A percentile compares a stretch with the other conserved stretches of the same genome.
Conservation (phyloP, 2,888 invertebrate genomes). For the Eumacrocentrus americanus region DNA sequence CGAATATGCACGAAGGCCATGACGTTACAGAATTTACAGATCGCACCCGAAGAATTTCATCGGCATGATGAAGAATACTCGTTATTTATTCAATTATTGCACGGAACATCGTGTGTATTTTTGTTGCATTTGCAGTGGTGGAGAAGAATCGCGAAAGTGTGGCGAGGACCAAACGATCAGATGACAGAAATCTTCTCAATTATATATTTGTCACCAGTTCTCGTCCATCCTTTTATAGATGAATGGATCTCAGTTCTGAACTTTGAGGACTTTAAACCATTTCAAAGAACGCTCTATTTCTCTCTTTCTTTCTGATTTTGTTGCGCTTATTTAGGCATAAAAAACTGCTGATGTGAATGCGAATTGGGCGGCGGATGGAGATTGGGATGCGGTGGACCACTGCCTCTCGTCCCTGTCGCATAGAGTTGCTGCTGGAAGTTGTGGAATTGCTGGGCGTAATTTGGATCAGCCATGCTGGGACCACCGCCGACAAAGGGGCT, state of each 20-base stretch:
- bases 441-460: slow-evolving; percentile 94
- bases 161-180: slow-evolving; percentile 1
- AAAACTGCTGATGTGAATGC: slow-evolving; percentile 61
- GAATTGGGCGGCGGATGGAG: slow-evolving; percentile 57
- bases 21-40: slow-evolving; percentile 47
- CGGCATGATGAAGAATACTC: slow-evolving; percentile 26
- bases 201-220: slow-evolving; percentile 2
- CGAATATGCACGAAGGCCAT: neutral
- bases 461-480: slow-evolving; percentile 85
- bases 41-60: slow-evolving; percentile 30
- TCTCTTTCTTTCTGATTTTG: neutral
- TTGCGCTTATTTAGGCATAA: slow-evolving; percentile 59
- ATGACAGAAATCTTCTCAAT: slow-evolving; percentile 11
- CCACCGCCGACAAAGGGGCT: slow-evolving; percentile 79
- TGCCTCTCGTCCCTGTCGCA: slow-evolving; percentile 78
- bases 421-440: slow-evolving; percentile 95
- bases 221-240: slow-evolving; percentile 9
- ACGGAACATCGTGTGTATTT: slow-evolving; percentile 26
- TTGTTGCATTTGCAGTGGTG: slow-evolving; percentile 15
- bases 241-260: slow-evolving; percentile 12
- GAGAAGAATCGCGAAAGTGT: slow-evolving; percentile 15
- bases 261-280: slow-evolving; percentile 17
- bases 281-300: too few species aligned
- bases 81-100: slow-evolving; percentile 24
- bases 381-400: slow-evolving; percentile 62